Conservation (phyloP, 2,888 invertebrate genomes). For the Polymixis lichenea region DNA sequence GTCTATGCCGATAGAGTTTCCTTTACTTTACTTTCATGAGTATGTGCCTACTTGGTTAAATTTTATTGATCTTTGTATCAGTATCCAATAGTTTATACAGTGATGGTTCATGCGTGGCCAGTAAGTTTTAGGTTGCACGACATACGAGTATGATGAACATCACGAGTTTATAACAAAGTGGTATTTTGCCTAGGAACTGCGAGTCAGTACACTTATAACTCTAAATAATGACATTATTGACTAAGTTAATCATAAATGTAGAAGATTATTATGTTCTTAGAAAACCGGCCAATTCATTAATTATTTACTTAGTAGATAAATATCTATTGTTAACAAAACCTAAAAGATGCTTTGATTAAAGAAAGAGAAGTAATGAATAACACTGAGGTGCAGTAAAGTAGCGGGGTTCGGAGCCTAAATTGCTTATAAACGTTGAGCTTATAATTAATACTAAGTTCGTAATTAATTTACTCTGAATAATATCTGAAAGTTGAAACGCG, state of each 20-base stretch:
- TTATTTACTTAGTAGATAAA: not conserved
- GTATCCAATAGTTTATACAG: not conserved
- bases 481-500: constrained; percentile 47
- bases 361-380: not conserved
- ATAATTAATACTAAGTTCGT: constrained; percentile 30
- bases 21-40: not conserved
- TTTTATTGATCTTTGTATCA: not conserved
- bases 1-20: no score
- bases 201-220: not conserved
- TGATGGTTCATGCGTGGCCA: no score
- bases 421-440: constrained; percentile 4
- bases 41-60: not conserved
- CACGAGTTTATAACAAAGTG: not conserved
- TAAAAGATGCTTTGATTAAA: not conserved
- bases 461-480: constrained; percentile 54
- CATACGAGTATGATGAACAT: no score
- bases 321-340: not conserved
- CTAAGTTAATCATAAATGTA: not conserved
- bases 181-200: not conserved
- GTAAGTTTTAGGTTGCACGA: not conserved
- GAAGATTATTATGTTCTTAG: not conserved
- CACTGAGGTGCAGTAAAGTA: constrained; percentile 22
- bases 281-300: not conserved
- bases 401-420: not conserved
- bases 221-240: not conserved